Base-by-base conservation (phyloP, 2,888 invertebrate genomes). In the Octodonta nipae region DNA sequence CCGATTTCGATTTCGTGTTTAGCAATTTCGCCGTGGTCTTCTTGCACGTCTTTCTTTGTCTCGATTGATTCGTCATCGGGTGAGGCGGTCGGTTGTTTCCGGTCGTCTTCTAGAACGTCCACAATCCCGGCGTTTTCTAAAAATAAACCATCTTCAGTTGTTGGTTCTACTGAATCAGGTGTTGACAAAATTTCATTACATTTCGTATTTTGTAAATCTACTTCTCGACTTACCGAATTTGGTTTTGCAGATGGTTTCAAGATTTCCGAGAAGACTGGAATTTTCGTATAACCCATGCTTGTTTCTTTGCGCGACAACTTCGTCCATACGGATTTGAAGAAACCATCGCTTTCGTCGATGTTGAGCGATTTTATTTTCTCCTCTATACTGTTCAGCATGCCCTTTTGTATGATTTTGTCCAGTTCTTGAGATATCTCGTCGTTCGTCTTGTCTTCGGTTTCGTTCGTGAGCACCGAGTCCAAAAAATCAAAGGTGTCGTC, bases 391-490 rank as follows among this genome's bases (percentile, higher is more conserved):
- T 44, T 56, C 45, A 55, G 61, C 46, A 63, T 54, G 3, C 62
- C 60, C 17, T 56, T 55, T 30, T 60, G 60, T 26, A 63, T 63
- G 36, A 63, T 52, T 33, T 54, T 52, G 33, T 62, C 61, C 16
- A 63, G 37, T 43, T 62, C 63, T 37, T 58, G 49, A 1, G 61
- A 60, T 6, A 62, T 52, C 36, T 63, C 60, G 13, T 56, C 49
- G 38, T 60, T 60, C 0, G 61, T 60, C 38, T 58, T 60, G 11
- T 55, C 54, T 2, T 46, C 42, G 2, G 42, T 35, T 31, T 54
- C 48, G 11, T 30, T 34, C 4, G 35, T 33, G 13, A 46, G 24
- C 8, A 45, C 45, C 7, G 44, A 45, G 32, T 55, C 55, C 13
- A 55, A 37, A 2, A 57, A 49, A 40, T 59, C 56, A 35, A 54